Evolutionary conservation across 2,797 vertebrate genomes (phyloP).

Genomic region (Pelochelys cantorii): DNA sequence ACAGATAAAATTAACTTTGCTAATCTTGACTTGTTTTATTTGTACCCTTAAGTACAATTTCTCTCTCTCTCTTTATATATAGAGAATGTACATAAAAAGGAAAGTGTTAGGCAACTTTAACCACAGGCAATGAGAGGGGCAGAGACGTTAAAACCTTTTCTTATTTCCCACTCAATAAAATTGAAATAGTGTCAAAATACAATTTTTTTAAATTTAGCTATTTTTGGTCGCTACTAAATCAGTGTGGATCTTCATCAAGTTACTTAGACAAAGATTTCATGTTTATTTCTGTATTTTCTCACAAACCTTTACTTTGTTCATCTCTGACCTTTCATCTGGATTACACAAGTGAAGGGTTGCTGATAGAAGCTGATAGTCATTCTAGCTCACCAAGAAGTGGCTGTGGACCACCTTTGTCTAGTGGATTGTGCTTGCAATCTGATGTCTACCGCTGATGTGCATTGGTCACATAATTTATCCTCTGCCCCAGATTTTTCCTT

Average conservation of each 20-base stretch:
- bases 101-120: constrained; percentile 66
- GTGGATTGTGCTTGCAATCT: background rate
- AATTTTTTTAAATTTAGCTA: background rate
- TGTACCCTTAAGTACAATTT: constrained; percentile 29
- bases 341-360: constrained; percentile 4
- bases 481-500: background rate
- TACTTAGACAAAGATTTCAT: too few species aligned
- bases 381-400: background rate
- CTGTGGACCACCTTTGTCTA: background rate
- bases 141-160: too few species aligned
- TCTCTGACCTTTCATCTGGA: background rate
- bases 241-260: too few species aligned
- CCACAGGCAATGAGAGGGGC: constrained; percentile 18
- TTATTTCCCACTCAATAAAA: too few species aligned
- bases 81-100: background rate
- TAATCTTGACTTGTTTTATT: constrained; percentile 76
- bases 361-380: background rate
- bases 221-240: too few species aligned
- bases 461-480: background rate
- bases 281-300: background rate
- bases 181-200: too few species aligned
- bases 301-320: background rate
- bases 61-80: background rate
- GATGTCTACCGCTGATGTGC: background rate
- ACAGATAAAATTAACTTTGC: constrained; percentile 68